A percentile compares a stretch with the other conserved stretches of the same genome.
Evolutionary conservation across 2,797 vertebrate species (phyloP).

Genomic region (Acanthornis magna): DNA sequence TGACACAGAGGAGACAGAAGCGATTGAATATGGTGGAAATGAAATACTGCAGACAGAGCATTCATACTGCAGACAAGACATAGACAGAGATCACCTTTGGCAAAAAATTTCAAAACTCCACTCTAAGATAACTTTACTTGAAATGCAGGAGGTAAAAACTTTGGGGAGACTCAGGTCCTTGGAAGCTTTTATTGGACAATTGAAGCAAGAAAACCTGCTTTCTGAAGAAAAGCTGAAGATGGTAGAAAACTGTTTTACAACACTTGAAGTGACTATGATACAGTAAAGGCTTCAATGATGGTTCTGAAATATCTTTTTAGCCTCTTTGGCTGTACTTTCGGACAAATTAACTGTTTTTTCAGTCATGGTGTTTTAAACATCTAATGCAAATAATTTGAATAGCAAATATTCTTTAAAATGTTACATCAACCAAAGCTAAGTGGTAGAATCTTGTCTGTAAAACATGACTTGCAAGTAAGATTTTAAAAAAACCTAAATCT

Average conservation of each 20-base stretch:
- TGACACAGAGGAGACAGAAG: slow-evolving; percentile 40
- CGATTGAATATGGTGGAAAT: slow-evolving; percentile 43
- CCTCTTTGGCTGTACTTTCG: not conserved
- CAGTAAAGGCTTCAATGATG: slow-evolving; percentile 37
- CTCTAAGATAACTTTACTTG: slow-evolving; percentile 82
- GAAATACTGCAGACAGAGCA: slow-evolving; percentile 79
- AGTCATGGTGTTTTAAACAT: not conserved
- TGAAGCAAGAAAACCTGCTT: slow-evolving; percentile 80
- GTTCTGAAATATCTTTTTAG: not conserved
- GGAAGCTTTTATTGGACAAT: slow-evolving; percentile 77
- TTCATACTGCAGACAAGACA: slow-evolving; percentile 83
- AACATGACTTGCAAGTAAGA: not conserved
- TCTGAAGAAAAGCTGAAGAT: slow-evolving; percentile 84
- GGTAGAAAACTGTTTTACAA: slow-evolving; percentile 81
- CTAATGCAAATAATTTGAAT: not conserved
- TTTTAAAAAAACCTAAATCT: not conserved
- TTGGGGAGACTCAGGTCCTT: slow-evolving; percentile 80
- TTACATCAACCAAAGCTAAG: not conserved
- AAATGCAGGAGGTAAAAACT: slow-evolving; percentile 81
- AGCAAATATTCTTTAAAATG: not conserved
- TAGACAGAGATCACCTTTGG: slow-evolving; percentile 83
- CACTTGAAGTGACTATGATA: slow-evolving; percentile 75
- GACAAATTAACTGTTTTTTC: not conserved
- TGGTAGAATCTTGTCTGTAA: not conserved
- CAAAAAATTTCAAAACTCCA: slow-evolving; percentile 83